Percentiles rank a stretch among this genome's conserved stretches.
Conservation (phyloP, 2,888 invertebrate genomes). For the Dermolepida albohirtum region DNA sequence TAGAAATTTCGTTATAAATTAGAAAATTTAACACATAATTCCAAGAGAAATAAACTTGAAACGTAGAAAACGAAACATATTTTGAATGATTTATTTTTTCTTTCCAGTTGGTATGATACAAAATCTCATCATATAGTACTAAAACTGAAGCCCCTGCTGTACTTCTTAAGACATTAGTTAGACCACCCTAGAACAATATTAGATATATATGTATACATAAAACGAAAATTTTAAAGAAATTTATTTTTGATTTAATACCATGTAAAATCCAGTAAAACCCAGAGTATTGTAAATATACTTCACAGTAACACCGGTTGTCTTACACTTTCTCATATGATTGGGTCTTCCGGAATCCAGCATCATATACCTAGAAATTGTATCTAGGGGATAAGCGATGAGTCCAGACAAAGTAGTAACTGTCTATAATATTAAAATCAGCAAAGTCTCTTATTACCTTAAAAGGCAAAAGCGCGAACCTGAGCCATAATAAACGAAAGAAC, state of each 20-base stretch:
- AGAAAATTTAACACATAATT: too few relatives aligned
- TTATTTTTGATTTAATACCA: slow-evolving; percentile 18
- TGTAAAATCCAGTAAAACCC: slow-evolving; percentile 46
- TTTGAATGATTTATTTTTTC: slow-evolving; percentile 26
- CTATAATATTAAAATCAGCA: background rate
- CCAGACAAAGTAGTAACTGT: slow-evolving; percentile 40
- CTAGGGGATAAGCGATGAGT: slow-evolving; percentile 45
- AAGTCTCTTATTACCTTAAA: background rate
- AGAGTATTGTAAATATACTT: slow-evolving; percentile 36
- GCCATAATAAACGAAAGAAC: slow-evolving; percentile 40
- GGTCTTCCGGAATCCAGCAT: slow-evolving; percentile 46
- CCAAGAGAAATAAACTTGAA: too few relatives aligned
- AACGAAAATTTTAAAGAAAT: background rate
- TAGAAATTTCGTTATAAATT: too few relatives aligned
- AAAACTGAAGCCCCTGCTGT: slow-evolving; percentile 47
- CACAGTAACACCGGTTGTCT: slow-evolving; percentile 25
- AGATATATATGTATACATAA: too few relatives aligned
- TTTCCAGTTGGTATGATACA: slow-evolving; percentile 46
- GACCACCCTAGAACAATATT: slow-evolving; percentile 38
- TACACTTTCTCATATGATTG: slow-evolving; percentile 23
- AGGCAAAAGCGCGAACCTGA: slow-evolving; percentile 34
- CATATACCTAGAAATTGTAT: slow-evolving; percentile 45
- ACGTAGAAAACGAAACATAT: too few relatives aligned
- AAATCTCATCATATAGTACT: slow-evolving; percentile 48
- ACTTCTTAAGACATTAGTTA: slow-evolving; percentile 45